Conservation (phyloP, 2,113 vertebrate genomes). For the Embiotoca jacksoni region DNA sequence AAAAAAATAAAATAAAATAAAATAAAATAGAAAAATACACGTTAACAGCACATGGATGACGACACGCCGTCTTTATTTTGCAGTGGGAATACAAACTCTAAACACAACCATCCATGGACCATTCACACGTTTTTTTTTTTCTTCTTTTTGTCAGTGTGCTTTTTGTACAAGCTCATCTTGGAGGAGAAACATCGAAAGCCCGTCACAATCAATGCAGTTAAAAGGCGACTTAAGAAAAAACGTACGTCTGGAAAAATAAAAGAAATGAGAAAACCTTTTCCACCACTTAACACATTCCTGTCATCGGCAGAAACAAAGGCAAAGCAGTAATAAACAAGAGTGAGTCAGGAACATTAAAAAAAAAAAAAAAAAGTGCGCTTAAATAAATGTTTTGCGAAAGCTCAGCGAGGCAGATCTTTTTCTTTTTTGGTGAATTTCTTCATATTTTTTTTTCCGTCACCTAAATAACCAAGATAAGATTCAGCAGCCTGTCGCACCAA, state of each 20-base stretch:
- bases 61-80: constrained; percentile 79
- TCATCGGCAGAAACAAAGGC: constrained; percentile 49
- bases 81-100: constrained; percentile 76
- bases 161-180: constrained; percentile 72
- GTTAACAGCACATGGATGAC: constrained; percentile 30
- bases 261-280: background rate
- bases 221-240: constrained; percentile 70
- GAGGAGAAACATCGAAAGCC: constrained; percentile 66
- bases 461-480: no score
- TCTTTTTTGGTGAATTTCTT: no score
- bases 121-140: constrained; percentile 69
- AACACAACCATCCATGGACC: constrained; percentile 71
- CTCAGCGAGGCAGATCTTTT: constrained; percentile 15
- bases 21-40: background rate
- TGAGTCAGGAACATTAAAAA: background rate
- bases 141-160: constrained; percentile 54
- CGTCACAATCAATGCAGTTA: constrained; percentile 72
- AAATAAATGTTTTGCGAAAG: constrained; percentile 12
- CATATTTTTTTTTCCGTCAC: no score
- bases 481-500: background rate
- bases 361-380: constrained; percentile 14
- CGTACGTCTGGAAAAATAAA: constrained; percentile 29
- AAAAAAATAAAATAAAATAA: background rate
- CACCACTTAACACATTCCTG: constrained; percentile 38
- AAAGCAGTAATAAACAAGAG: constrained; percentile 4